Base-by-base conservation (phyloP, 1,140 invertebrate genomes). In the Leptinotarsa texana region DNA sequence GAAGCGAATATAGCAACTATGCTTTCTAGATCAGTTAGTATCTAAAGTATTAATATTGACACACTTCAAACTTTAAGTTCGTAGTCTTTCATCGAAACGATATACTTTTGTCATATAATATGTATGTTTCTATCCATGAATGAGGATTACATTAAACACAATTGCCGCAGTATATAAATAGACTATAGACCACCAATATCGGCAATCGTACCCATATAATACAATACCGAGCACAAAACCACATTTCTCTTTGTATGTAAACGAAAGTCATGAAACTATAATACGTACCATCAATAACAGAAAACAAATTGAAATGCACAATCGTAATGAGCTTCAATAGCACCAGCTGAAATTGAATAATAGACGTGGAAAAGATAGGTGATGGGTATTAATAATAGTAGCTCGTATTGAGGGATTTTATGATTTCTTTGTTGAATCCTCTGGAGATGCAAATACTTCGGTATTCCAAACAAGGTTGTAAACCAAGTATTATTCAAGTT, bases 351-450 rank as follows among this genome's bases (percentile, higher is more conserved):
- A 57, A 57, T 15, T 57, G 51, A 57, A 57, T 57, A 57, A 57
- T 57, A 57, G 51, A 57, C 17, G n/a, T 57, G 51, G 51, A 57
- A 57, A 57, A n/a, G 51, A 57, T 57, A 57, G 51, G 51, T 57
- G 51, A 57, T 57, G n/a, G 51, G 51, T 57, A 57, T 57, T 57
- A 57, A 57, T 57, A 57, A 57, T 57, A 57, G 51, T 57, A 57
- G 15, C 51, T 57, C 51, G 51, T 57, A 17, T 15, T 57, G 15
- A 18, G 13, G 51, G 51, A 57, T 57, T 57, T 17, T 57, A 57
- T 57, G n/a, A 57, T 57, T 57, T 57, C 51, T 57, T 57, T 57
- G 51, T 57, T 57, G 15, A 57, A 57, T 57, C 51, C 51, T 18
- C 15, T 57, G n/a, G n/a, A 57, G 51, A 57, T 57, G 51, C 51